Base-by-base conservation (phyloP, 1,140 invertebrate species). In the Cylas formicarius region DNA sequence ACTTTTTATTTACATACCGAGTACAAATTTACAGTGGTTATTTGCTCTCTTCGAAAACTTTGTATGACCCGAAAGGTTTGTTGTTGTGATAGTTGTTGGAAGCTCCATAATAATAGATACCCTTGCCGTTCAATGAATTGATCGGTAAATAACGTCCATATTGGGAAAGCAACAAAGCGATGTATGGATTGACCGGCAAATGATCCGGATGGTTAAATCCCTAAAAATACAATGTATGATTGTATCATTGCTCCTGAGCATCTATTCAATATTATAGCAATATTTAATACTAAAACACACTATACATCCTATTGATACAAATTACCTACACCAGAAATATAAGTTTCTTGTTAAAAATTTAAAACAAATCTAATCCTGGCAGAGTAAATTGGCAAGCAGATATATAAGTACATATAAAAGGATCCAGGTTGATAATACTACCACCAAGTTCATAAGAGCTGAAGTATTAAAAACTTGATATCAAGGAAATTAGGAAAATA, bases 61-160 rank as follows among this genome's bases (percentile, higher is more conserved):
- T 78, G 49, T 78, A 79, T 13, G 69, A 65, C 39, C 75, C 76
- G 52, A 77, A 76, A 1, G 75, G 75, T 54, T 68, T 69, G 54
- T 76, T 76, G 45, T 79, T 79, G 52, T 78, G 75, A 40, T 77
- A 74, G 60, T 78, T 77, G 53, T 79, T 78, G 16, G 70, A 67
- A 3, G 76, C 74, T 41, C 69, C 59, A 56, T 78, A 72, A 1
- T 74, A 72, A 46, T 78, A 78, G 18, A 76, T 51, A 49, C 75
- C 73, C 21, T 65, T 65, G n/a, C 73, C 50, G 9, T 64, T 61
- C 8, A 35, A n/a, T 14, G 65, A 61, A 33, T 69, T 69, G 41
- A 67, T 63, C 2, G 70, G 67, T 20, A 76, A 49, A 52, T 79
- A 78, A 44, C 69, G 66, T 2, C 76, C 76, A 59, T 78, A 78